phyloP scores from a whole-genome alignment of 2,113 vertebrate species.

The Regulus satrapa region DNA sequence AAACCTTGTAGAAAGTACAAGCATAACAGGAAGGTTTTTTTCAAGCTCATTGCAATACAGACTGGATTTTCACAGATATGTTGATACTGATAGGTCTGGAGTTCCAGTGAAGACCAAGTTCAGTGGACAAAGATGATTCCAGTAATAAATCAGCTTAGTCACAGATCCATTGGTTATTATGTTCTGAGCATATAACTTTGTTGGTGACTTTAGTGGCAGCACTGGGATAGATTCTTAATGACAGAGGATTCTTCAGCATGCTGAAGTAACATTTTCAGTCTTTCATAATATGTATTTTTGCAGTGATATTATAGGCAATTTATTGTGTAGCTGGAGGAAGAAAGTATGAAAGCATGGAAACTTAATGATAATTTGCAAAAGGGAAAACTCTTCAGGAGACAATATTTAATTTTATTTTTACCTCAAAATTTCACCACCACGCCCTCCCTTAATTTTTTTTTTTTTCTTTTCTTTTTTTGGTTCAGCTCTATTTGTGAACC shows the following conservation, averaged over 20 bases:
- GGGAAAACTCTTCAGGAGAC: neutral
- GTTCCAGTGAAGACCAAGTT: neutral
- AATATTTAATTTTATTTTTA: neutral
- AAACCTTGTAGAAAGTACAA: neutral
- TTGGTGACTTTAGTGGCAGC: neutral
- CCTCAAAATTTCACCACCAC: rapidly evolving
- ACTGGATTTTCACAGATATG: neutral
- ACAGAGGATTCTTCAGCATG: neutral
- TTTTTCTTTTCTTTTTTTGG: neutral
- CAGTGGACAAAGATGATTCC: neutral
- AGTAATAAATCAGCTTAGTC: neutral
- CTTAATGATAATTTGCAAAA: neutral
- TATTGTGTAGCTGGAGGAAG: neutral
- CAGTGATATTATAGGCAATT: neutral
- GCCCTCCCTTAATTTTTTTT: neutral
- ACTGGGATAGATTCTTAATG: neutral
- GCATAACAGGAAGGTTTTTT: neutral
- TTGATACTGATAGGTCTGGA: neutral
- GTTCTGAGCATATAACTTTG: neutral
- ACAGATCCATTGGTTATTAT: neutral
- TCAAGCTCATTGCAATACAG: neutral
- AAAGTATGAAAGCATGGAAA: neutral
- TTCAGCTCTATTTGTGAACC: neutral
- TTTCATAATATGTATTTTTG: neutral
- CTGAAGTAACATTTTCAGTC: neutral